A percentile compares a stretch with the other conserved stretches of the same genome.
Conservation (phyloP, 2,888 invertebrate genomes). For the Parochlus steinenii region DNA sequence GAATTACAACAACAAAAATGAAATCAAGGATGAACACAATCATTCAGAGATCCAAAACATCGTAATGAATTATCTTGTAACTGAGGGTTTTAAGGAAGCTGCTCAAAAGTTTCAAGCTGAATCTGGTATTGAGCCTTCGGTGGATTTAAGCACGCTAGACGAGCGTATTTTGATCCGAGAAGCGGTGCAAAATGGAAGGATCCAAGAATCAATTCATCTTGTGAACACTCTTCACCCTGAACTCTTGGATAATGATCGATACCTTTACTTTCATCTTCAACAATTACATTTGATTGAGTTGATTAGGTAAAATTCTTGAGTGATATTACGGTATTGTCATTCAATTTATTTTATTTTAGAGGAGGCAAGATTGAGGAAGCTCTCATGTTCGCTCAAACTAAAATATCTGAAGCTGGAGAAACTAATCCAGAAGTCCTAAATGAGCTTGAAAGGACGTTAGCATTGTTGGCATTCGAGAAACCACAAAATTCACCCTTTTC, state of each 20-base stretch:
- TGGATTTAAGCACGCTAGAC: conserved; percentile 72
- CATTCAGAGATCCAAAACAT: too few species aligned
- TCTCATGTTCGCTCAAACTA: conserved; percentile 69
- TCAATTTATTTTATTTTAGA: conserved; percentile 22
- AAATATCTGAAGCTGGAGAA: conserved; percentile 72
- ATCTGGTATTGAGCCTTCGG: conserved; percentile 65
- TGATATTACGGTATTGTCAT: neutral
- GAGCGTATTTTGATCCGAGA: conserved; percentile 84
- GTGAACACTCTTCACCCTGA: conserved; percentile 92
- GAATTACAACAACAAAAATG: too few species aligned
- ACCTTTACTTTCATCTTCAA: conserved; percentile 88
- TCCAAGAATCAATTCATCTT: conserved; percentile 83
- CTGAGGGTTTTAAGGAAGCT: conserved; percentile 93
- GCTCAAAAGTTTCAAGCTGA: conserved; percentile 93
- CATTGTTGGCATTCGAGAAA: conserved; percentile 90
- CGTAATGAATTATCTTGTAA: too few species aligned
- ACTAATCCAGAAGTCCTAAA: conserved; percentile 46
- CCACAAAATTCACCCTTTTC: conserved; percentile 90
- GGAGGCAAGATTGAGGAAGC: conserved; percentile 70
- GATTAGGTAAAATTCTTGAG: conserved; percentile 20
- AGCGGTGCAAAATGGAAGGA: conserved; percentile 81
- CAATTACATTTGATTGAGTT: conserved; percentile 29
- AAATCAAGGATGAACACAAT: too few species aligned
- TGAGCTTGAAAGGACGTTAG: conserved; percentile 86
- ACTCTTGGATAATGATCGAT: conserved; percentile 84